These are phyloP conservation scores for Cyphomyrus discorhynchus DNA, from an alignment of 2,113 vertebrate genomes.

Conservation along the genomic window DNA sequence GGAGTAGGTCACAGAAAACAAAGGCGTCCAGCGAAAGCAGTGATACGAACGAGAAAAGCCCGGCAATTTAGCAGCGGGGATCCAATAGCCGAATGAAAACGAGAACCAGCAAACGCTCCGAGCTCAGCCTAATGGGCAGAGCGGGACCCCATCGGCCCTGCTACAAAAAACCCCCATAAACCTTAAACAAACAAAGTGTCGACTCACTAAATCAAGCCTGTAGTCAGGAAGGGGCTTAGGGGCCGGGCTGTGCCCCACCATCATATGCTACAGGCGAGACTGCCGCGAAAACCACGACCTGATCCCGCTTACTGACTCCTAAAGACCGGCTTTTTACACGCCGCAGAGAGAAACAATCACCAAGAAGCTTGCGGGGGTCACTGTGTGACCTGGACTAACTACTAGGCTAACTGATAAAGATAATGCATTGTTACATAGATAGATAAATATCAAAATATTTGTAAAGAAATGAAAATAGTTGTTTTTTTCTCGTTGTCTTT, in stretches of 20 bases:
- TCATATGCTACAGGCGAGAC: neutral
- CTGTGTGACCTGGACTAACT: neutral
- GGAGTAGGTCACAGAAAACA: neutral
- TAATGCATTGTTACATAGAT: neutral
- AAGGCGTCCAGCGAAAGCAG: neutral
- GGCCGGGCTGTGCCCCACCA: neutral
- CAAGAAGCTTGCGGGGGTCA: neutral
- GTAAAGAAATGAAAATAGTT: neutral
- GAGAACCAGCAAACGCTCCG: neutral
- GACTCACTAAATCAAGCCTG: neutral
- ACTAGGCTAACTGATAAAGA: neutral
- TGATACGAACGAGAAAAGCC: neutral
- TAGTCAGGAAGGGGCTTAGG: neutral
- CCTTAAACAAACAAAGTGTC: neutral
- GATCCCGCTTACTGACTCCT: neutral
- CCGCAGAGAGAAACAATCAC: neutral
- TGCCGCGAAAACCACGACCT: neutral
- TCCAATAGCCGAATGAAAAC: neutral
- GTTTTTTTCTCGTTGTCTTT: neutral
- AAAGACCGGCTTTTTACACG: neutral
- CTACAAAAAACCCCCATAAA: neutral
- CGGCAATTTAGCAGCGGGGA: neutral
- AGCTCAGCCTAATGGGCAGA: neutral
- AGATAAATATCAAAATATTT: neutral
- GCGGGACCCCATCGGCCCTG: neutral